A percentile compares a stretch with the other conserved stretches of the same genome.
phyloP scores from a whole-genome alignment of 2,113 vertebrate genomes.

The Hippocampus barbouri region DNA sequence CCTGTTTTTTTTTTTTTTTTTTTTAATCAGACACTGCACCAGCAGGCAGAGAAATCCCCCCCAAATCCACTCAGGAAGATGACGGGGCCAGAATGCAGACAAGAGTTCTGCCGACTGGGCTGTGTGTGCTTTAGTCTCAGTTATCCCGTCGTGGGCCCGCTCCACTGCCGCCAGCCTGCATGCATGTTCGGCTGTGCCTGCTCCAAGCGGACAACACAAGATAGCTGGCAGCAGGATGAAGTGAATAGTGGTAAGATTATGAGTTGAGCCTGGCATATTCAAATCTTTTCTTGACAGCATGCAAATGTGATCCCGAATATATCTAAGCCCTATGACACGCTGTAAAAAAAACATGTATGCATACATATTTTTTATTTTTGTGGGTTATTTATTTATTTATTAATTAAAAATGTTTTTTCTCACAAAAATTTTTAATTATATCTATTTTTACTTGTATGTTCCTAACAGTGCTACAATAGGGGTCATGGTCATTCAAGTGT shows the following conservation, averaged over 20 bases:
- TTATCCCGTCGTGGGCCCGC: constrained; percentile 63
- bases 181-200: constrained; percentile 92
- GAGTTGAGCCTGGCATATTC: neutral
- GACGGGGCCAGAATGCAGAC: constrained; percentile 73
- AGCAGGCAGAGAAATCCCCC: neutral
- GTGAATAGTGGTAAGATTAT: neutral
- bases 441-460: neutral
- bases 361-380: no score
- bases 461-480: no score
- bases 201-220: constrained; percentile 66
- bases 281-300: no score
- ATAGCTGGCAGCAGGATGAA: neutral
- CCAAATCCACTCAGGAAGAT: constrained; percentile 47
- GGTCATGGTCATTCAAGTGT: no score
- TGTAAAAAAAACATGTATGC: no score
- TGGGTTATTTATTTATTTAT: no score
- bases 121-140: constrained; percentile 87
- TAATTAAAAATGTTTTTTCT: no score
- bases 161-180: constrained; percentile 82
- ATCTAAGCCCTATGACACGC: neutral
- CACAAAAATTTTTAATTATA: neutral
- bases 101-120: constrained; percentile 85
- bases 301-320: no score
- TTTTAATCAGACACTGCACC: constrained; percentile 32
- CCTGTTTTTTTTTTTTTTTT: neutral